These are phyloP conservation scores for Motacilla tschutschensis DNA, from an alignment of 2,113 vertebrate species.

Conservation along the genomic window DNA sequence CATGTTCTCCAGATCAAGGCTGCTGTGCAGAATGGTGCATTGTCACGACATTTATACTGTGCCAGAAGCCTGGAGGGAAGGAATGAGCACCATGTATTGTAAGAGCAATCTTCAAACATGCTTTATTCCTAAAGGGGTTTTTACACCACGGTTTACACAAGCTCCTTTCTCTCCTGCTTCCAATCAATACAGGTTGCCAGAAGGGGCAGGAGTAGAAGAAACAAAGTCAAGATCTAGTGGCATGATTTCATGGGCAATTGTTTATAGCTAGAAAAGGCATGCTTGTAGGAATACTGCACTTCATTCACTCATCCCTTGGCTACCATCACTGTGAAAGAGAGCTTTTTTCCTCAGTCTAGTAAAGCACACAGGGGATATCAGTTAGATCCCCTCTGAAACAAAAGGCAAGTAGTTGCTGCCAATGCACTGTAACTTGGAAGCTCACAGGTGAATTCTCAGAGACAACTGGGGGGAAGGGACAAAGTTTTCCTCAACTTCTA, in stretches of 20 bases:
- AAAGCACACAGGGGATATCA: not conserved
- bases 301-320: not conserved
- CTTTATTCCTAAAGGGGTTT: not conserved
- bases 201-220: not conserved
- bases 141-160: not conserved
- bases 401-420: not conserved
- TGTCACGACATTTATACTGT: fast-evolving
- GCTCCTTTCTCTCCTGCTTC: not conserved
- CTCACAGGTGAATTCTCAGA: not conserved
- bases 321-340: not conserved
- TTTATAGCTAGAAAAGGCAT: not conserved
- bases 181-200: fast-evolving
- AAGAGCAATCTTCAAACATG: not conserved
- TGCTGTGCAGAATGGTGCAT: not conserved
- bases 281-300: not conserved
- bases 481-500: not conserved
- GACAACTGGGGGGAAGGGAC: not conserved
- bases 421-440: not conserved
- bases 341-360: not conserved
- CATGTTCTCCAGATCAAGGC: not conserved
- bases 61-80: not conserved
- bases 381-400: not conserved
- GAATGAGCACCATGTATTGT: not conserved
- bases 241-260: not conserved
- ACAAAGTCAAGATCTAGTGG: not conserved